A percentile compares a stretch with the other conserved stretches of the same genome.
These are phyloP conservation scores for Cydia pomonella DNA, from an alignment of 1,140 invertebrate species.

Conservation along the genomic window DNA sequence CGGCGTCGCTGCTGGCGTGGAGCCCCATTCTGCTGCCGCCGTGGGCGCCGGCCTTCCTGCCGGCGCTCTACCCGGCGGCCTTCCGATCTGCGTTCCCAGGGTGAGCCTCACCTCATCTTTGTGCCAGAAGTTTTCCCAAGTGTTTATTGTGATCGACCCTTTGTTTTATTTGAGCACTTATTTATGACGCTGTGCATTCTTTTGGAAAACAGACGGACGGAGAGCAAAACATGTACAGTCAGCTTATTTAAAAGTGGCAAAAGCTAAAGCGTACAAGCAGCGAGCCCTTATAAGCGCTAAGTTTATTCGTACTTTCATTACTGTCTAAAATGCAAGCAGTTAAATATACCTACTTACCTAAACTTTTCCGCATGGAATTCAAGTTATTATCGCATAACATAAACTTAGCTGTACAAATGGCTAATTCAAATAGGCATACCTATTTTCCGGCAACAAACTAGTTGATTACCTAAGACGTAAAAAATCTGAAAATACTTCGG, in stretches of 20 bases:
- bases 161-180: background rate
- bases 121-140: background rate
- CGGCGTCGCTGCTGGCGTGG: slow-evolving; percentile 81
- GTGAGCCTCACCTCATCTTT: slow-evolving; percentile 64
- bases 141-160: background rate
- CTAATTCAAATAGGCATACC: too few relatives aligned
- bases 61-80: slow-evolving; percentile 81
- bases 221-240: too few relatives aligned
- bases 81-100: slow-evolving; percentile 81
- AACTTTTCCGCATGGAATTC: too few relatives aligned
- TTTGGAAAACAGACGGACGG: background rate
- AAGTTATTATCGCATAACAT: too few relatives aligned
- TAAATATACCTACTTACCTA: too few relatives aligned
- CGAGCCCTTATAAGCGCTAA: too few relatives aligned
- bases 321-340: too few relatives aligned
- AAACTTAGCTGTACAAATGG: too few relatives aligned
- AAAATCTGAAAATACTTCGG: background rate
- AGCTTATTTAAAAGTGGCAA: too few relatives aligned
- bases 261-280: too few relatives aligned
- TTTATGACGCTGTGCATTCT: background rate
- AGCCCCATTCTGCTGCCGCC: slow-evolving; percentile 81
- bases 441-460: too few relatives aligned
- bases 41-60: slow-evolving; percentile 81
- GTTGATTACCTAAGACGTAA: background rate
- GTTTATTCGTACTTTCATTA: too few relatives aligned